These are phyloP conservation scores for Heliconius hewitsoni DNA, from an alignment of 1,140 invertebrate species.

Conservation along the genomic window DNA sequence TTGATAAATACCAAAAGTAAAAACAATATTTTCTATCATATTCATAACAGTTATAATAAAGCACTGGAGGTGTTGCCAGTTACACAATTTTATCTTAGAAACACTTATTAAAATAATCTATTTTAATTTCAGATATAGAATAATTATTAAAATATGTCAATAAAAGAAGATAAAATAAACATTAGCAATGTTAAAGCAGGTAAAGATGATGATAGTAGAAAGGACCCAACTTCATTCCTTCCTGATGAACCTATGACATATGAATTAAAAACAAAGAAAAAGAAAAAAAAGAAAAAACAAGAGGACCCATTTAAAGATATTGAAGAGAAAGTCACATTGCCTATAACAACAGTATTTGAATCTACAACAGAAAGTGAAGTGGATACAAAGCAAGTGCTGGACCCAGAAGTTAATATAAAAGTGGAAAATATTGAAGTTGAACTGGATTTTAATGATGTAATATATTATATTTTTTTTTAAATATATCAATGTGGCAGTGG, in stretches of 20 bases:
- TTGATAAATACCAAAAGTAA: neutral
- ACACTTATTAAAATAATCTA: neutral
- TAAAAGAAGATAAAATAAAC: slow-evolving; percentile 40
- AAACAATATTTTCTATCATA: neutral
- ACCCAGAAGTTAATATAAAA: slow-evolving; percentile 72
- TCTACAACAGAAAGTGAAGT: slow-evolving; percentile 28
- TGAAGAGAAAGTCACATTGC: slow-evolving; percentile 48
- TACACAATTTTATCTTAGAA: neutral
- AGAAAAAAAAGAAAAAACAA: slow-evolving; percentile 63
- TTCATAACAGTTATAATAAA: neutral
- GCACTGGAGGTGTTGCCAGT: neutral
- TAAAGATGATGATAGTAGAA: slow-evolving; percentile 46
- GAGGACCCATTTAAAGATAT: slow-evolving; percentile 74
- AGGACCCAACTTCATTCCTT: slow-evolving; percentile 67
- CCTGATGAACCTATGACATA: slow-evolving; percentile 73
- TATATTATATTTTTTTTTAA: slow-evolving; percentile 38
- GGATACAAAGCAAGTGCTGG: slow-evolving; percentile 41
- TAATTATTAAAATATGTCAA: slow-evolving; percentile 38
- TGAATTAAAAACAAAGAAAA: slow-evolving; percentile 73
- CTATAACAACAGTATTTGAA: slow-evolving; percentile 45
- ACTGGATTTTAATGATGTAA: slow-evolving; percentile 75
- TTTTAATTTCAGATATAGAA: slow-evolving; percentile 20
- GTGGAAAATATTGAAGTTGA: slow-evolving; percentile 76
- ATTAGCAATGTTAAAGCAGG: slow-evolving; percentile 47
- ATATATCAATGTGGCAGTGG: neutral